Percentiles rank a stretch among this genome's conserved stretches.
These are phyloP conservation scores for Aptenodytes forsteri DNA, from an alignment of 2,113 vertebrate species.

Conservation along the genomic window DNA sequence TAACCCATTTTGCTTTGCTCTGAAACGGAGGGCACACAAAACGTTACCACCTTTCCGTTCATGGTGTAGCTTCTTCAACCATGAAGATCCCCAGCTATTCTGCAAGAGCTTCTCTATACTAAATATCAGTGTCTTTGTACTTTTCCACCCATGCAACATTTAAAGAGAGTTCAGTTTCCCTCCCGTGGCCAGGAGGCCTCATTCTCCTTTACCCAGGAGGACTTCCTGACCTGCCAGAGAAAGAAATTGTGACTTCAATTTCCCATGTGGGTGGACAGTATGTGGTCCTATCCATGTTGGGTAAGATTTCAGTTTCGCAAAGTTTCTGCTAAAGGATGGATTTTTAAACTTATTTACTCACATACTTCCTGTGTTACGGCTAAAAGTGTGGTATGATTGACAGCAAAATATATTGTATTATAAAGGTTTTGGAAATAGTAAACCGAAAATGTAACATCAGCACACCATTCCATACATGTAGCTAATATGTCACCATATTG, in stretches of 20 bases:
- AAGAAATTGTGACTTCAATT: not conserved
- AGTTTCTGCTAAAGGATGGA: not conserved
- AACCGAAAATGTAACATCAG: not conserved
- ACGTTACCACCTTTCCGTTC: not conserved
- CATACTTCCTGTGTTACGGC: not conserved
- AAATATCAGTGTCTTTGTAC: not conserved
- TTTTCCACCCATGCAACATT: not conserved
- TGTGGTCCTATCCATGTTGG: not conserved
- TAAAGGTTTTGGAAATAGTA: not conserved
- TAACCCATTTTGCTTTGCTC: not conserved
- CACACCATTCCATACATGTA: not conserved
- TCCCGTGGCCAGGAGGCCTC: not conserved
- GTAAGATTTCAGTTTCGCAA: not conserved
- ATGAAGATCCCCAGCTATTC: not conserved
- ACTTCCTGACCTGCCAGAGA: not conserved
- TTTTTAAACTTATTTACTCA: not conserved
- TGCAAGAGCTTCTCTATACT: not conserved
- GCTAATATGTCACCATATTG: not conserved
- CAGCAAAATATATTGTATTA: not conserved
- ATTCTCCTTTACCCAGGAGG: not conserved
- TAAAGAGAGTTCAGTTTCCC: not conserved
- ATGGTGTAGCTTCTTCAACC: not conserved
- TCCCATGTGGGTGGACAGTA: not conserved
- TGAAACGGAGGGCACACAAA: not conserved
- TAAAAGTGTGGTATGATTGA: not conserved